These are phyloP conservation scores for Propithecus perrieri DNA, from an alignment of 2,797 vertebrate genomes.

Conservation along the genomic window DNA sequence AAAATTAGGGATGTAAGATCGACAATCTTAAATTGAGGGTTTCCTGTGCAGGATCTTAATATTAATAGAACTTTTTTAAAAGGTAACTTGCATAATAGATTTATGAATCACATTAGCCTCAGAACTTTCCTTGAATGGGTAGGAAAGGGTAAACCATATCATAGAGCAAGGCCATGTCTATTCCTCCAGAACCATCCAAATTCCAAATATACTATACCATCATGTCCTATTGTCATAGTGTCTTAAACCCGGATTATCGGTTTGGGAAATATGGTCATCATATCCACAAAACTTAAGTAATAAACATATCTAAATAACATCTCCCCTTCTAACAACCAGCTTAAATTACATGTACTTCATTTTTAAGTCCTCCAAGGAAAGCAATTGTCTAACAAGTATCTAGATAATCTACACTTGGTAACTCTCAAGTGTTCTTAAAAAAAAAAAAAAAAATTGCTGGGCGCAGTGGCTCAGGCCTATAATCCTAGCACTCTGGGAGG, in stretches of 20 bases:
- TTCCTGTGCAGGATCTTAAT: background rate
- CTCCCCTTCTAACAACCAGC: background rate
- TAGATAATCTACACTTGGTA: background rate
- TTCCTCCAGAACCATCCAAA: background rate
- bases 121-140: background rate
- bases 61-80: background rate
- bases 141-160: background rate
- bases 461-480: no score
- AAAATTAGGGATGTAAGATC: background rate
- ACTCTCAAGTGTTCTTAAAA: background rate
- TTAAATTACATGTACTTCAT: background rate
- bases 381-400: background rate
- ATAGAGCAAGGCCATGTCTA: background rate
- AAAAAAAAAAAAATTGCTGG: background rate
- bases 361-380: background rate
- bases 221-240: background rate
- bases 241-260: background rate
- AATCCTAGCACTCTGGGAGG: no score
- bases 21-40: background rate
- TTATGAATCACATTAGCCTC: background rate
- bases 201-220: background rate
- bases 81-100: background rate
- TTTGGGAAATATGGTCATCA: background rate
- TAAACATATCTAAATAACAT: background rate
- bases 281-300: background rate